These are phyloP conservation scores for Philereme transversata DNA, from an alignment of 2,888 invertebrate species.

Conservation along the genomic window DNA sequence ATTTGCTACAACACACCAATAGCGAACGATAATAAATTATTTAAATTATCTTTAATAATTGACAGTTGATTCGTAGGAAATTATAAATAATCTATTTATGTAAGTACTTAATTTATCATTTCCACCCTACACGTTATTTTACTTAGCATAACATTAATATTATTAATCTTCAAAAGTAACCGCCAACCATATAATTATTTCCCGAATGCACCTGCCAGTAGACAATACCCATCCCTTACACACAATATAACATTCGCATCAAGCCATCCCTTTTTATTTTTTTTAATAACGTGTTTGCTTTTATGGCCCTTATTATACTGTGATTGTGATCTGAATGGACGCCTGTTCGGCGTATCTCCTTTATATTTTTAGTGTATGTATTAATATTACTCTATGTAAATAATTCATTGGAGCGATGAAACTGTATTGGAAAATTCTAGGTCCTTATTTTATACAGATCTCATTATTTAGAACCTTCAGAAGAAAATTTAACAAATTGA, in stretches of 20 bases:
- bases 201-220: slow-evolving; percentile 46
- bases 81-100: too few relatives aligned
- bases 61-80: too few relatives aligned
- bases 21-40: too few relatives aligned
- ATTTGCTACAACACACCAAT: too few relatives aligned
- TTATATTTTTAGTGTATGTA: slow-evolving; percentile 33
- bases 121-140: not conserved
- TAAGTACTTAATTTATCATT: slow-evolving; percentile 3
- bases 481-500: too few relatives aligned
- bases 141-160: slow-evolving; percentile 13
- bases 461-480: not conserved
- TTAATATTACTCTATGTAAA: slow-evolving; percentile 29
- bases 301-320: slow-evolving; percentile 48
- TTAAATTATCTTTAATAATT: too few relatives aligned
- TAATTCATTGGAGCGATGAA: slow-evolving; percentile 16
- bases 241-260: slow-evolving; percentile 21
- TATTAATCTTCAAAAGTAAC: slow-evolving; percentile 22
- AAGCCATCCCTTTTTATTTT: slow-evolving; percentile 38
- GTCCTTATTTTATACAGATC: not conserved
- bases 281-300: slow-evolving; percentile 45
- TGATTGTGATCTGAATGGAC: slow-evolving; percentile 53
- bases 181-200: slow-evolving; percentile 25
- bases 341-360: slow-evolving; percentile 39
- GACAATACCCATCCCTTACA: slow-evolving; percentile 40
- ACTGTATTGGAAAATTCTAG: slow-evolving; percentile 1